Percentiles rank a stretch among this genome's conserved stretches.
Evolutionary conservation across 2,797 vertebrate species (phyloP).

Genomic region (Neoniphon sammara): DNA sequence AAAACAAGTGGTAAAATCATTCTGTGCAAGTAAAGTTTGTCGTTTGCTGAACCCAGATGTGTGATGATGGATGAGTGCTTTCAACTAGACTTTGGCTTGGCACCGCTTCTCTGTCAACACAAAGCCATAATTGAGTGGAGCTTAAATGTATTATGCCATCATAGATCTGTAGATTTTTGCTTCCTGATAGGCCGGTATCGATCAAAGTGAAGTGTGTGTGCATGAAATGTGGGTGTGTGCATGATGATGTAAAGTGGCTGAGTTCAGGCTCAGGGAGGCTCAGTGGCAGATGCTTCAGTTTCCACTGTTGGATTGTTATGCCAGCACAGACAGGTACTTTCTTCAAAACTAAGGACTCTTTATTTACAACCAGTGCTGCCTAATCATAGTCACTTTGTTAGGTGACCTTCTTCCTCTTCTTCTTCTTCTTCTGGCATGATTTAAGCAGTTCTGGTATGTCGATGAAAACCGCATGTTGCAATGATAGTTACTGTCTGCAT

Average conservation of each 20-base stretch:
- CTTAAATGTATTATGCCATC: constrained; percentile 26
- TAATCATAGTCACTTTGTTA: not conserved
- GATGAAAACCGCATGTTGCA: not conserved
- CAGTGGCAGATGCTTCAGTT: constrained; percentile 40
- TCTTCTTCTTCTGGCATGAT: constrained; percentile 11
- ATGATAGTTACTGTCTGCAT: not conserved
- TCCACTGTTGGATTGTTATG: constrained; percentile 41
- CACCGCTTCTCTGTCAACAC: constrained; percentile 3
- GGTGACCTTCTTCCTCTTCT: not conserved
- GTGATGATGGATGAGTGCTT: constrained; percentile 7
- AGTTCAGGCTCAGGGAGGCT: constrained; percentile 23
- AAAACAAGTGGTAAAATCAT: not conserved
- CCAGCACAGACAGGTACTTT: constrained; percentile 49
- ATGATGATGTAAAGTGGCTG: constrained; percentile 25
- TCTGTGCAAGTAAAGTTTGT: not conserved
- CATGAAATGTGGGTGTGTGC: constrained; percentile 35
- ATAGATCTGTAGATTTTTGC: constrained; percentile 24
- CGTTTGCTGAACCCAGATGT: constrained; percentile 15
- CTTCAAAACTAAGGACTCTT: not conserved
- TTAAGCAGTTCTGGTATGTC: not conserved
- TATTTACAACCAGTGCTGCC: not conserved
- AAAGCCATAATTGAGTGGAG: constrained; percentile 46
- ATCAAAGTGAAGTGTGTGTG: constrained; percentile 44
- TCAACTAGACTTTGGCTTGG: not conserved
- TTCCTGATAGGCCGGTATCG: constrained; percentile 49